Percentiles rank a stretch among this genome's conserved stretches.
Conservation (phyloP, 2,797 vertebrate species). For the Pyrocephalus nanus region DNA sequence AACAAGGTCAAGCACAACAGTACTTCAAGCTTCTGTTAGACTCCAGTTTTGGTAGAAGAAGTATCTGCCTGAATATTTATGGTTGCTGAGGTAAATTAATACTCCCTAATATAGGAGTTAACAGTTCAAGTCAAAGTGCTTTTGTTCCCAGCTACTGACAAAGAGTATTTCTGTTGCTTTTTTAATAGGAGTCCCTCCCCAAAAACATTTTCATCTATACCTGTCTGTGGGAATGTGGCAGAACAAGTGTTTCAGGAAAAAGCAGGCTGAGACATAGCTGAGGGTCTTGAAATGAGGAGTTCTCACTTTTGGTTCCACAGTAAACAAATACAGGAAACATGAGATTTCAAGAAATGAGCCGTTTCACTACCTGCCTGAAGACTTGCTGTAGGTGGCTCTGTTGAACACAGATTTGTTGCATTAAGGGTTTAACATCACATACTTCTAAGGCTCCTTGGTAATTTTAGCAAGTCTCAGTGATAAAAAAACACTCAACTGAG, state of each 20-base stretch:
- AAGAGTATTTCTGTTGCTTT: background rate
- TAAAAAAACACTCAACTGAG: background rate
- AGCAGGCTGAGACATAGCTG: background rate
- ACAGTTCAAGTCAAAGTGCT: background rate
- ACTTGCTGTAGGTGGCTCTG: background rate
- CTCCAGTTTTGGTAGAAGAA: background rate
- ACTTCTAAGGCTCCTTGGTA: background rate
- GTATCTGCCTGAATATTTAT: background rate
- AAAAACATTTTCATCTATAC: background rate
- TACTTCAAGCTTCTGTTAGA: background rate
- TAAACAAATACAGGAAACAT: background rate
- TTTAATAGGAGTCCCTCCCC: background rate
- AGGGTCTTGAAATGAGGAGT: background rate
- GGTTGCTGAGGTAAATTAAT: background rate
- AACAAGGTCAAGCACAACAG: constrained; percentile 22
- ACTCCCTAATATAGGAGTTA: background rate
- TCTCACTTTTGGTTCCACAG: background rate
- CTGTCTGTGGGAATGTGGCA: background rate
- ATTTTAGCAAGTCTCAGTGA: background rate
- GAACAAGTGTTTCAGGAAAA: background rate
- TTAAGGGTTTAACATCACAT: background rate
- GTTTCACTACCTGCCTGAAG: background rate
- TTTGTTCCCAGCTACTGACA: background rate
- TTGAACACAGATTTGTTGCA: background rate
- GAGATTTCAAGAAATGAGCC: background rate